These are phyloP conservation scores for Ochropleura leucogaster DNA, from an alignment of 2,888 invertebrate species.

Conservation along the genomic window DNA sequence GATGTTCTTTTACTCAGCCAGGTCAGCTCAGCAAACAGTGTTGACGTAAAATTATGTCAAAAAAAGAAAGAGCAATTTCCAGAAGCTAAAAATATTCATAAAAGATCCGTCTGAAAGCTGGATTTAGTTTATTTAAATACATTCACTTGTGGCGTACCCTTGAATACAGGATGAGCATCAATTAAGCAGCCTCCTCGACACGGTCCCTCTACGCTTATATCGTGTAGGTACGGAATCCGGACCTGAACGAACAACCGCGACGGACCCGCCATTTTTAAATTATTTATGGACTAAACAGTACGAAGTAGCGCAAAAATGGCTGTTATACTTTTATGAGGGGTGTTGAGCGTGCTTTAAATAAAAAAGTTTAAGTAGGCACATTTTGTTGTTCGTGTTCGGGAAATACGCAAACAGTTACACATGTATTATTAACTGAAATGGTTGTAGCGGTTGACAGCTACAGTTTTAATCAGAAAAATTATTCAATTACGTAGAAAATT, in stretches of 20 bases:
- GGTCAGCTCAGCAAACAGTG: neutral
- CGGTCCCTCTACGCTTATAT: slow-evolving; percentile 66
- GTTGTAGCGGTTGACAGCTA: neutral
- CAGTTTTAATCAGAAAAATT: neutral
- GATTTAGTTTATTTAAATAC: slow-evolving; percentile 72
- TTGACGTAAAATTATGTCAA: slow-evolving; percentile 16
- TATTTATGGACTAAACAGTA: slow-evolving; percentile 62
- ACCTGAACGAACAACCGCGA: slow-evolving; percentile 38
- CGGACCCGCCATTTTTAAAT: slow-evolving; percentile 62
- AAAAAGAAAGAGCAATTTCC: slow-evolving; percentile 39
- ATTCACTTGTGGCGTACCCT: slow-evolving; percentile 80
- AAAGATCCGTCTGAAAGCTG: slow-evolving; percentile 53
- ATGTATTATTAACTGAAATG: neutral
- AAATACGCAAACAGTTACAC: slow-evolving; percentile 9
- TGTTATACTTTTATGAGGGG: slow-evolving; percentile 36
- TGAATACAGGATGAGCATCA: slow-evolving; percentile 84
- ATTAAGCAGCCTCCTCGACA: slow-evolving; percentile 79
- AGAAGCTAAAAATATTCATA: slow-evolving; percentile 49
- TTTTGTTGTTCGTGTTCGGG: slow-evolving; percentile 1
- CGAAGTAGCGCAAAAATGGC: slow-evolving; percentile 39
- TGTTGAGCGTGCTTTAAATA: slow-evolving; percentile 30
- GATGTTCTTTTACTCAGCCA: neutral
- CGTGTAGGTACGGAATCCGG: slow-evolving; percentile 48
- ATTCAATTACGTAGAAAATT: neutral
- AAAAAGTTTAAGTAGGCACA: slow-evolving; percentile 10